Percentiles rank a stretch among this genome's conserved stretches.
These are phyloP conservation scores for Actinia equina DNA, from an alignment of 64 coral and sea anemone genomes.

Conservation along the genomic window DNA sequence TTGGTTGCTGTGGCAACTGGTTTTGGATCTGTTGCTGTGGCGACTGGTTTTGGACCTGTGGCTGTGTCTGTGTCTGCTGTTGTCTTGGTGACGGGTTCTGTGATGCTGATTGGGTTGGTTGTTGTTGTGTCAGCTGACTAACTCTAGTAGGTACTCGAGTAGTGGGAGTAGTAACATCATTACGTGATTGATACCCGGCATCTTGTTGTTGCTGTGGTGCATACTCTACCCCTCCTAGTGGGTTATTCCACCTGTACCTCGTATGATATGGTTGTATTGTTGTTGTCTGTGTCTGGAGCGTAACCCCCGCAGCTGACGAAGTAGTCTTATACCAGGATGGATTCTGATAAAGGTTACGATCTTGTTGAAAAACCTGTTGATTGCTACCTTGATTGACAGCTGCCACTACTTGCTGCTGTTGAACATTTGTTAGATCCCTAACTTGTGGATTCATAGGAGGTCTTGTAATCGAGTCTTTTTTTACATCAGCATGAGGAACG, in stretches of 20 bases:
- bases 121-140: neutral
- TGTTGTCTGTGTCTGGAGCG: neutral
- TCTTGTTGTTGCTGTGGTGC: neutral
- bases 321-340: neutral
- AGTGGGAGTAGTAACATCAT: neutral
- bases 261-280: neutral
- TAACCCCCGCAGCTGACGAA: neutral
- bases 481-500: neutral
- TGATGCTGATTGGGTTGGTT: neutral
- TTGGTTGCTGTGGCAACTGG: neutral
- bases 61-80: neutral
- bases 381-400: neutral
- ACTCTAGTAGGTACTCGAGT: neutral
- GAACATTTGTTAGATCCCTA: neutral
- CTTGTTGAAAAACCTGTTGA: neutral
- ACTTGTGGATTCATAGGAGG: neutral
- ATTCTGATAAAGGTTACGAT: neutral
- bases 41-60: neutral
- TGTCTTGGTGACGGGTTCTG: neutral
- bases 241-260: neutral
- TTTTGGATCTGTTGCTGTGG: neutral
- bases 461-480: neutral
- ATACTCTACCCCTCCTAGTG: neutral
- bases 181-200: neutral
- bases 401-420: neutral